Conservation (phyloP, 1,140 invertebrate species). For the Melipona quadrifasciata region DNA sequence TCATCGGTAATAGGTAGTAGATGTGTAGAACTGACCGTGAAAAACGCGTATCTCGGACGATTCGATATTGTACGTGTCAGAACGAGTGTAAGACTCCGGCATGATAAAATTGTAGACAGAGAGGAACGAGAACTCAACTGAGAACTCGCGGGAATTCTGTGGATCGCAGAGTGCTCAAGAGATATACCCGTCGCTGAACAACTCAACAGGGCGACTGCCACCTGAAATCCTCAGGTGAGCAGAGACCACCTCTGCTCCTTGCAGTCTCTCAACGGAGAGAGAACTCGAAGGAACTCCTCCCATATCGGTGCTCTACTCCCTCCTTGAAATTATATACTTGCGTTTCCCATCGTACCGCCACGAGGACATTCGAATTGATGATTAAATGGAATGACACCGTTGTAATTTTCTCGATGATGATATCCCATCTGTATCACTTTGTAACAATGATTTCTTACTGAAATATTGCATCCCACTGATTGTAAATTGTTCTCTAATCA, state of each 20-base stretch:
- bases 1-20: background rate
- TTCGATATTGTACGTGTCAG: background rate
- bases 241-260: conserved; percentile 71
- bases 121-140: conserved; percentile 24
- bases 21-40: conserved; percentile 28
- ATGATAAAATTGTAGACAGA: background rate
- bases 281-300: conserved; percentile 68
- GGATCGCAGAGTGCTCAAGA: conserved; percentile 44
- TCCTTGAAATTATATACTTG: conserved; percentile 24
- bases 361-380: background rate
- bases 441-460: background rate
- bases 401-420: background rate
- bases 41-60: conserved; percentile 10
- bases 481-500: too few species aligned
- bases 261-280: conserved; percentile 66
- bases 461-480: background rate
- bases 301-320: conserved; percentile 60
- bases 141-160: conserved; percentile 45
- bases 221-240: conserved; percentile 73
- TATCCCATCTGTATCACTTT: background rate
- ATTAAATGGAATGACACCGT: background rate
- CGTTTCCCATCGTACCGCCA: conserved; percentile 20
- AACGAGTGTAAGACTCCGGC: conserved; percentile 22
- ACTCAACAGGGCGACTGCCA: conserved; percentile 73
- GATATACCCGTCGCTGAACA: conserved; percentile 69